Percentiles rank a stretch among this genome's conserved stretches.
Conservation (phyloP, 2,797 vertebrate species). For the Miichthys miiuy region DNA sequence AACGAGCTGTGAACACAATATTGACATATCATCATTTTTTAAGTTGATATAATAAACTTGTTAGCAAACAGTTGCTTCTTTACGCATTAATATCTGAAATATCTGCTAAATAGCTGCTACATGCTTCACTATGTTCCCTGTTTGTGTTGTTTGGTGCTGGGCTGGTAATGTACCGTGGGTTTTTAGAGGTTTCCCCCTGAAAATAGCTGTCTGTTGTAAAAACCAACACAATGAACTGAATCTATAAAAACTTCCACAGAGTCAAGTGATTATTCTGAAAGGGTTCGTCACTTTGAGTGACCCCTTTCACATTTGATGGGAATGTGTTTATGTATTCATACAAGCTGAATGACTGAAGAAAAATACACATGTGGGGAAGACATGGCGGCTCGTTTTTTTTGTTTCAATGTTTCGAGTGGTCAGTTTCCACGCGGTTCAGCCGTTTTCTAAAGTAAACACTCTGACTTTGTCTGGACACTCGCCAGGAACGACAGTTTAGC, state of each 20-base stretch:
- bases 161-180: not conserved
- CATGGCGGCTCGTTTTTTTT: constrained; percentile 3
- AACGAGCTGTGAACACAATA: not conserved
- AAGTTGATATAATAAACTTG: not conserved
- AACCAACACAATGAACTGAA: not conserved
- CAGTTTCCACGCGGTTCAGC: constrained; percentile 22
- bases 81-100: not conserved
- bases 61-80: constrained; percentile 1
- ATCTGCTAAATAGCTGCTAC: not conserved
- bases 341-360: constrained; percentile 36
- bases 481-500: constrained; percentile 40
- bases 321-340: constrained; percentile 47
- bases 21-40: not conserved
- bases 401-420: constrained; percentile 18
- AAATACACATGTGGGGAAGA: constrained; percentile 39
- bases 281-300: not conserved
- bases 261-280: not conserved
- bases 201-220: too few species aligned
- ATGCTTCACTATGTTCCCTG: not conserved
- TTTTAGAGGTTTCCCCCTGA: not conserved
- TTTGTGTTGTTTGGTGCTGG: not conserved
- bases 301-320: not conserved
- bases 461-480: constrained; percentile 34
- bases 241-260: not conserved
- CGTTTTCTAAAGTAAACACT: constrained; percentile 53